phyloP scores from a whole-genome alignment of 92 coral and sea anemone species.

The Zoanthus gigantus region DNA sequence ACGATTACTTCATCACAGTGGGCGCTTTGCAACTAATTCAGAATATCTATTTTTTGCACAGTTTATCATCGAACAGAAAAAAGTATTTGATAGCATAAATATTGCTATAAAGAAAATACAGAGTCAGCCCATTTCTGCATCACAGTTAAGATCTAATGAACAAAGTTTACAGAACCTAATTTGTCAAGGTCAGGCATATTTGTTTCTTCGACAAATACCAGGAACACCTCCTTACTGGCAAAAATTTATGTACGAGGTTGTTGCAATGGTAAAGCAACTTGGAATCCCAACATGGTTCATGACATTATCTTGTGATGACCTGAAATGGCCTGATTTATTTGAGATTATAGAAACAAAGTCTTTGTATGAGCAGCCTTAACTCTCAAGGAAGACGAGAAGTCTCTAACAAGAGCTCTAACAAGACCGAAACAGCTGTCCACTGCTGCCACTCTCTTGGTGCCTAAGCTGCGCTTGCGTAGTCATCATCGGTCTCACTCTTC shows the following conservation, averaged over 20 bases:
- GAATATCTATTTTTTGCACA: constrained; percentile 35
- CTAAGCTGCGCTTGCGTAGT: too few relatives aligned
- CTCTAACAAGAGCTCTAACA: too few relatives aligned
- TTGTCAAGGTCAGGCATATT: constrained; percentile 32
- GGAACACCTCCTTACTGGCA: constrained; percentile 17
- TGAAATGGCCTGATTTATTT: constrained; percentile 54
- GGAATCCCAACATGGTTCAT: constrained; percentile 46
- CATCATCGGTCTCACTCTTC: too few relatives aligned
- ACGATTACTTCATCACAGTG: background rate
- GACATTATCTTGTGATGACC: constrained; percentile 63
- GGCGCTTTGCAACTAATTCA: constrained; percentile 32
- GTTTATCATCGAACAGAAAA: constrained; percentile 46
- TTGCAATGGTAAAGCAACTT: constrained; percentile 27
- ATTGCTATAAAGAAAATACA: constrained; percentile 38
- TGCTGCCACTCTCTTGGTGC: too few relatives aligned
- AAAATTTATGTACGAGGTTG: constrained; percentile 1
- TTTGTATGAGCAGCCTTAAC: too few relatives aligned
- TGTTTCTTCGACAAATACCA: constrained; percentile 1
- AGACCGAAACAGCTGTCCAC: too few relatives aligned
- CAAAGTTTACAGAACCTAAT: constrained; percentile 31
- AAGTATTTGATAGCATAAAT: constrained; percentile 9
- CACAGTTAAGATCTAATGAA: constrained; percentile 27
- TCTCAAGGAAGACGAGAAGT: too few relatives aligned
- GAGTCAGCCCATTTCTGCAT: constrained; percentile 36
- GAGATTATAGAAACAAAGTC: too few relatives aligned